These are phyloP conservation scores for Chelonia mydas DNA, from an alignment of 2,797 vertebrate genomes.

Conservation along the genomic window DNA sequence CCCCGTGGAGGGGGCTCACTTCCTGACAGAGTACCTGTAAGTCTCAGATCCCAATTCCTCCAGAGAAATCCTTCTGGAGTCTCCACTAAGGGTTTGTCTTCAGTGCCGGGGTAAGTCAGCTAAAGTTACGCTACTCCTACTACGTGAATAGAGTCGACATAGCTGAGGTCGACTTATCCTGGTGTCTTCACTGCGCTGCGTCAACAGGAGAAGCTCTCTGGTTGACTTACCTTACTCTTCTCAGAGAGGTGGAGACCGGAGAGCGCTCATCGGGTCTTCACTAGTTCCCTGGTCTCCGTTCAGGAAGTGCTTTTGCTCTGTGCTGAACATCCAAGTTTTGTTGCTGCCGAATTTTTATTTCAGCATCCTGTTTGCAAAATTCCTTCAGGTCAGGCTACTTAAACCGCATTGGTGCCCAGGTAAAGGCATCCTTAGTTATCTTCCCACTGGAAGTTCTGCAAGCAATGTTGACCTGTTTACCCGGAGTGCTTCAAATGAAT, in stretches of 20 bases:
- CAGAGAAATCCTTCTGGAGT: background rate
- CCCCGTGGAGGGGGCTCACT: no score
- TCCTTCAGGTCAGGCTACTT: background rate
- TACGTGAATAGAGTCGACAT: no score
- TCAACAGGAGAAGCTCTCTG: no score
- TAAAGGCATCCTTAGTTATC: background rate
- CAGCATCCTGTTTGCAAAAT: background rate
- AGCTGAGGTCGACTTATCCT: no score
- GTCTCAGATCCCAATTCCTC: background rate
- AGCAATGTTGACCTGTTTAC: background rate
- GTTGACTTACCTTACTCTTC: no score
- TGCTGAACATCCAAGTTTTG: background rate
- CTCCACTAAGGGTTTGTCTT: background rate
- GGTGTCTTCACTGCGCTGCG: no score
- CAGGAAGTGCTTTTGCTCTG: no score
- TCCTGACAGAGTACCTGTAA: background rate
- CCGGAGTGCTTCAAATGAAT: background rate
- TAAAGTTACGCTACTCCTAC: no score
- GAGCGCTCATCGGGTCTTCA: no score
- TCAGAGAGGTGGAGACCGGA: no score
- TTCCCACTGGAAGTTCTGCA: background rate
- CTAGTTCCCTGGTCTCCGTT: no score
- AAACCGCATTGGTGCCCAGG: background rate
- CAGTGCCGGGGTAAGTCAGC: no score
- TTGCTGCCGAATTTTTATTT: background rate